Evolutionary conservation across 2,888 invertebrate genomes (phyloP), one percentile per base, ranked within the genome.

Genomic region (Aphodius sticticus): DNA sequence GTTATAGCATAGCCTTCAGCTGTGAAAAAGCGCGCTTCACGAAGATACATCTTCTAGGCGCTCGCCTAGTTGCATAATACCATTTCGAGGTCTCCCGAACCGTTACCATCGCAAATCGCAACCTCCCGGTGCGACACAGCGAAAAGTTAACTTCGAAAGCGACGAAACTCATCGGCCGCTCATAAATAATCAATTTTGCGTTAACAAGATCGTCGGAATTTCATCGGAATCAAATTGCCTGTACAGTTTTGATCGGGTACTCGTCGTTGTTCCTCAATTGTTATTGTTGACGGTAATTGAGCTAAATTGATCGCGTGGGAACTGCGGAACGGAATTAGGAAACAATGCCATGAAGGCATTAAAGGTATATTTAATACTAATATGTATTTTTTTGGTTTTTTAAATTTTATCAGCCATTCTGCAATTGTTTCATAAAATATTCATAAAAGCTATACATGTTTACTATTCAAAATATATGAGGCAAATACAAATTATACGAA

Each of bases 151-250:
- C 9, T 53, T 53, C 53, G 53, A 53, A 53, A 53, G 53, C 53
- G 53, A 53, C 53, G 53, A 53, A 53, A 53, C 53, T 53, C 9
- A 53, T 7, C 53, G 53, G 53, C 53, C 53, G 53, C 53, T 53
- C 53, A 53, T 53, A 53, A 53, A 53, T 53, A 53, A 53, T 53
- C 53, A 53, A 53, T 53, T 53, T 5, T 53, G 53, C 53, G 53
- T 53, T 53, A 53, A 53, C 53, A 53, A 53, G 53, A 53, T 53
- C 53, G 53, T 53, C 53, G 53, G 53, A 53, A 53, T 53, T 53
- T 53, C 53, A 53, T 53, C 53, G 53, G 53, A 53, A 53, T 53
- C 53, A 53, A 53, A 53, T 53, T 53, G 53, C 53, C 53, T 53
- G 53, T 53, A 53, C 53, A 53, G 53, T 53, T 53, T 53, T 5